Conservation (phyloP, 2,113 vertebrate species). For the Charadrius vociferus region DNA sequence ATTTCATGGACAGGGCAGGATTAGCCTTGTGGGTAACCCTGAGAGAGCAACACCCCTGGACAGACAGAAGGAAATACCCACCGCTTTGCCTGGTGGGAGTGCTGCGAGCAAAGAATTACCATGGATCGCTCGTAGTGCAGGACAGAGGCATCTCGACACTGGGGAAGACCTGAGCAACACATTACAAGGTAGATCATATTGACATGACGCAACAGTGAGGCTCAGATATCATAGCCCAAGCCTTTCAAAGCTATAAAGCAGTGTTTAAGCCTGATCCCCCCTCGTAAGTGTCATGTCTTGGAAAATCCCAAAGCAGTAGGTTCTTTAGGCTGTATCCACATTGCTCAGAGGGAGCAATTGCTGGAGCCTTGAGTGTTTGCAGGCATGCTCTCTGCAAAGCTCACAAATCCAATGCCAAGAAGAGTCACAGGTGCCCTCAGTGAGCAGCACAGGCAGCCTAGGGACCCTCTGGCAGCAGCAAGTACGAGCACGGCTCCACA, state of each 20-base stretch:
- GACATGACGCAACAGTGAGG: neutral
- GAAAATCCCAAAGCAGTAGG: neutral
- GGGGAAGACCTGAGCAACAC: neutral
- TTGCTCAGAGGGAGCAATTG: neutral
- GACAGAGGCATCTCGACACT: neutral
- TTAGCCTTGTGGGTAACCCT: neutral
- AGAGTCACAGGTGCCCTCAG: neutral
- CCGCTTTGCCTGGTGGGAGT: neutral
- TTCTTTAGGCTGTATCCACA: neutral
- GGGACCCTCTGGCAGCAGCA: neutral
- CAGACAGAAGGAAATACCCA: neutral
- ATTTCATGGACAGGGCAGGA: neutral
- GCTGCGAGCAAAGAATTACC: neutral
- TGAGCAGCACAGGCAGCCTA: neutral
- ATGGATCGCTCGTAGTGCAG: neutral
- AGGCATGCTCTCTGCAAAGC: neutral
- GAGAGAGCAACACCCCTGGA: neutral
- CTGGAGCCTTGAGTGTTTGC: neutral
- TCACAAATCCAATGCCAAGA: neutral
- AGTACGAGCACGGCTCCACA: rapidly evolving
- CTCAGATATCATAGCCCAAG: neutral
- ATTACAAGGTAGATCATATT: neutral
- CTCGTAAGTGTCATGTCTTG: neutral
- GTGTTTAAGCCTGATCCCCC: neutral
- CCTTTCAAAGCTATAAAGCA: neutral